These are phyloP conservation scores for Cetoscarus ocellatus DNA, from an alignment of 2,797 vertebrate species.

Conservation along the genomic window DNA sequence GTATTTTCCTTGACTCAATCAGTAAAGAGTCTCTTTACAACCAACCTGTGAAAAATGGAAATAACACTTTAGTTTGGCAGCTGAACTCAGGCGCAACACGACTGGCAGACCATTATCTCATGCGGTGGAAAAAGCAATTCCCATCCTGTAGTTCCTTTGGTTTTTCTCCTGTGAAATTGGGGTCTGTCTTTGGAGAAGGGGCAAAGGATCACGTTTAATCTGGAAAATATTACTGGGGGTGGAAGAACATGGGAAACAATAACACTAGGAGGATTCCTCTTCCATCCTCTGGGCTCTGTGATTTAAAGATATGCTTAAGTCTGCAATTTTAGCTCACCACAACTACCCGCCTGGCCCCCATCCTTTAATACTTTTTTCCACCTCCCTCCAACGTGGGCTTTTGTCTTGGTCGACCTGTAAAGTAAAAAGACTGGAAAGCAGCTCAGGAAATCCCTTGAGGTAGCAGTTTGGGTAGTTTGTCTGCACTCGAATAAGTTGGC, in stretches of 20 bases:
- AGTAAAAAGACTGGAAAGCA: conserved; percentile 27
- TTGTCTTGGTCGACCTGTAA: conserved; percentile 48
- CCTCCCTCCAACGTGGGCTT: conserved; percentile 53
- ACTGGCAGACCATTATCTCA: conserved; percentile 65
- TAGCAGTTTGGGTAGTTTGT: conserved; percentile 15
- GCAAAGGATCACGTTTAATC: conserved; percentile 72
- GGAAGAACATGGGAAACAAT: conserved; percentile 88
- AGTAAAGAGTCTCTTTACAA: conserved; percentile 8
- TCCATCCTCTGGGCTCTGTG: conserved; percentile 69
- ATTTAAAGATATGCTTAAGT: conserved; percentile 76
- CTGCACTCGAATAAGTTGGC: conserved; percentile 16
- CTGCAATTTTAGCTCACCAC: conserved; percentile 72
- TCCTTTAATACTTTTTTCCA: conserved; percentile 72
- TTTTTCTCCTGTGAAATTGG: conserved; percentile 73
- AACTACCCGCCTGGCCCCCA: conserved; percentile 64
- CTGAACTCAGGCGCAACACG: conserved; percentile 32
- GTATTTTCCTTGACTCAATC: conserved; percentile 10
- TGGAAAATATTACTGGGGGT: conserved; percentile 83
- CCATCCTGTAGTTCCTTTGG: conserved; percentile 65
- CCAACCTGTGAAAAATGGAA: conserved; percentile 40
- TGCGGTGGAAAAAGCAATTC: conserved; percentile 76
- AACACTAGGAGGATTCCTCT: conserved; percentile 80
- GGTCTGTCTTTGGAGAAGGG: conserved; percentile 62
- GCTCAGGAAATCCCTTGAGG: conserved; percentile 51
- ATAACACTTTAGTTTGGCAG: conserved; percentile 46